Evolutionary conservation across 2,888 invertebrate genomes (phyloP).

Genomic region (Pyralis farinalis): DNA sequence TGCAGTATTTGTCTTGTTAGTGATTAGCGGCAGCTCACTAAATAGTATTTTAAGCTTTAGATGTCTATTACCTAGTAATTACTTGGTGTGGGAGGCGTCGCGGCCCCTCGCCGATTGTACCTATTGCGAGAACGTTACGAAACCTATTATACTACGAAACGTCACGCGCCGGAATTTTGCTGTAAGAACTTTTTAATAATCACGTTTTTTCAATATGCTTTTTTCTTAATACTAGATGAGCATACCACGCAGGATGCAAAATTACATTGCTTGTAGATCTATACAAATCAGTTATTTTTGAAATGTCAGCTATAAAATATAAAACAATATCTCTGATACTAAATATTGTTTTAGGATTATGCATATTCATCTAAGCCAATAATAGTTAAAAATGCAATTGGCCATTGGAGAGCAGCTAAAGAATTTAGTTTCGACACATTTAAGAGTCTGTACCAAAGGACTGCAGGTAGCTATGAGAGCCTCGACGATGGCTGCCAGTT

Average conservation of each 20-base stretch:
- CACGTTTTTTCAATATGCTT: too few relatives aligned
- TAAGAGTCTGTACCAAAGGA: conserved; percentile 84
- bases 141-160: conserved; percentile 85
- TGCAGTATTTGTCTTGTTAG: conserved; percentile 36
- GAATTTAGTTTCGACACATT: conserved; percentile 85
- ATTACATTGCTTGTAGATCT: too few relatives aligned
- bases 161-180: conserved; percentile 85
- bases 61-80: conserved; percentile 91
- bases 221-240: too few relatives aligned
- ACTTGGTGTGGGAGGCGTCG: conserved; percentile 92
- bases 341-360: conserved; percentile 64
- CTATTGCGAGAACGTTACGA: conserved; percentile 86
- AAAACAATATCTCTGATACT: too few relatives aligned
- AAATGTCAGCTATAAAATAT: too few relatives aligned
- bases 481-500: conserved; percentile 92
- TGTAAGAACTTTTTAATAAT: conserved; percentile 36
- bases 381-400: conserved; percentile 87
- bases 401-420: conserved; percentile 88
- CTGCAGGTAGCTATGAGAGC: conserved; percentile 86
- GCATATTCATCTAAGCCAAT: conserved; percentile 91
- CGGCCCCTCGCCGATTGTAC: conserved; percentile 90
- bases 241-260: too few relatives aligned
- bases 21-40: conserved; percentile 37
- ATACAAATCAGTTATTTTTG: too few relatives aligned
- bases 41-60: conserved; percentile 79